Percentiles rank a stretch among this genome's conserved stretches.
Conservation (phyloP, 1,140 invertebrate genomes). For the Wasmannia auropunctata region DNA sequence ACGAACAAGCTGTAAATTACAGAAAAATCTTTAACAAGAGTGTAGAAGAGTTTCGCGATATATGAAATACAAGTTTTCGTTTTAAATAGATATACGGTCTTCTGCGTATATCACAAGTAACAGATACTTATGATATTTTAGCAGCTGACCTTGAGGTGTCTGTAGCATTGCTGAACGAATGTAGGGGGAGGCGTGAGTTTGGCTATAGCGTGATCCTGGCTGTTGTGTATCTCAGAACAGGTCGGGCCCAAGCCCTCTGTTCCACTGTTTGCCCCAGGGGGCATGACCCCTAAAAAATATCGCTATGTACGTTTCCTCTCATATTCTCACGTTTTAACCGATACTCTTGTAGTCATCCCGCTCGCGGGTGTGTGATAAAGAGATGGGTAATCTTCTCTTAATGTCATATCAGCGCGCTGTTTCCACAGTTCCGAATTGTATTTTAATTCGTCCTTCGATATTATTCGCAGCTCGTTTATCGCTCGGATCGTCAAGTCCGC, state of each 20-base stretch:
- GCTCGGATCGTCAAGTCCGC: background rate
- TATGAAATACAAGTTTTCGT: background rate
- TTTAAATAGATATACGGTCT: constrained; percentile 6
- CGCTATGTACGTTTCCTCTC: constrained; percentile 72
- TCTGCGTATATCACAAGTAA: background rate
- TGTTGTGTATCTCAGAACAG: constrained; percentile 81
- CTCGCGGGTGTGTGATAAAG: constrained; percentile 58
- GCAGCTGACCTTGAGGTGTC: constrained; percentile 83
- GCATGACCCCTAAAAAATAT: constrained; percentile 80
- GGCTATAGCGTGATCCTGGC: constrained; percentile 76
- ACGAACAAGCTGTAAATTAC: background rate
- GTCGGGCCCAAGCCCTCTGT: constrained; percentile 83
- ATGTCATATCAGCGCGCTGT: constrained; percentile 40
- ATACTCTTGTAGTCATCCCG: constrained; percentile 57
- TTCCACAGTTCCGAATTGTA: constrained; percentile 3
- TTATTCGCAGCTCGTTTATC: background rate
- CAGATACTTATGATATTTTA: constrained; percentile 55
- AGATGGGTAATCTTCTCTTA: constrained; percentile 61
- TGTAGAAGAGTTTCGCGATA: background rate
- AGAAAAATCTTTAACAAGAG: background rate
- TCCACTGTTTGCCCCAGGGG: constrained; percentile 81
- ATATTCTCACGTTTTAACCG: constrained; percentile 67
- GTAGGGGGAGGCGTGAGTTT: constrained; percentile 78
- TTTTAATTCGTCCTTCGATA: background rate
- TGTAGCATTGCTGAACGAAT: constrained; percentile 83